Conservation (phyloP, 2,797 vertebrate genomes). For the Orientallactaga sibirica region DNA sequence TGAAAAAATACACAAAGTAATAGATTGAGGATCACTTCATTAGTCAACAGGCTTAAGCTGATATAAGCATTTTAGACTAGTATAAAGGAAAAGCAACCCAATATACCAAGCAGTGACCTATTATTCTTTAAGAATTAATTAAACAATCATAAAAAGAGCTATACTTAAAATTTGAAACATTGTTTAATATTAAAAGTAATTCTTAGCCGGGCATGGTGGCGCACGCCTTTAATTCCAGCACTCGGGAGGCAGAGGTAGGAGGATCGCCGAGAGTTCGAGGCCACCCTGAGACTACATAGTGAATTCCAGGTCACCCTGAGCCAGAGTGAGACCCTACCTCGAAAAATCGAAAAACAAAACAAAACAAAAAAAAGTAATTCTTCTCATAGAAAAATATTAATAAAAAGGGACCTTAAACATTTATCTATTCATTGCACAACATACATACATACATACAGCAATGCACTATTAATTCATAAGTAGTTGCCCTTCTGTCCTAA, state of each 20-base stretch:
- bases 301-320: too few relatives aligned
- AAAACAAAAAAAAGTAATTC: conserved; percentile 57
- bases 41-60: neutral
- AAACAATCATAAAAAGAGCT: conserved; percentile 67
- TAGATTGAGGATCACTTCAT: conserved; percentile 42
- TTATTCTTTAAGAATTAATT: conserved; percentile 72
- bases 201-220: neutral
- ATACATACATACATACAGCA: conserved; percentile 38
- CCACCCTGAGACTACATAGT: too few relatives aligned
- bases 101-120: neutral
- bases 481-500: neutral
- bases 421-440: conserved; percentile 47
- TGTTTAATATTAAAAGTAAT: conserved; percentile 79
- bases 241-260: too few relatives aligned
- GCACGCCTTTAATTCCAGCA: too few relatives aligned
- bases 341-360: too few relatives aligned
- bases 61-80: neutral
- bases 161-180: conserved; percentile 78
- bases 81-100: neutral
- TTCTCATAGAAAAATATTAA: conserved; percentile 77
- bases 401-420: conserved; percentile 64
- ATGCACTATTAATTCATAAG: neutral
- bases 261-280: too few relatives aligned
- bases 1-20: neutral
- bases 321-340: too few relatives aligned